Conservation (phyloP, 2,113 vertebrate species). For the Elgaria multicarinata region DNA sequence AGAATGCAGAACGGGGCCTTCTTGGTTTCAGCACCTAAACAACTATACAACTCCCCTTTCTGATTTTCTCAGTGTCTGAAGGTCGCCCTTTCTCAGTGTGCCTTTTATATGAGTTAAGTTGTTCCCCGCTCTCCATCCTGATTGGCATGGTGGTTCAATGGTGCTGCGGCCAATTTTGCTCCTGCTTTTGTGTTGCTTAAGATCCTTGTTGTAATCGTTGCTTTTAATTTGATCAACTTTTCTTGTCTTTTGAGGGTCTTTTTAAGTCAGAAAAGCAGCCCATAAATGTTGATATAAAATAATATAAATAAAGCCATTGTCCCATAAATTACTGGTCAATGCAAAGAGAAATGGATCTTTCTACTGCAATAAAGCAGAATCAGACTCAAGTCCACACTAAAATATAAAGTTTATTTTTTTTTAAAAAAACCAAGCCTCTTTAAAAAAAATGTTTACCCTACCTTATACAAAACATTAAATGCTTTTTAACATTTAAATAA, state of each 20-base stretch:
- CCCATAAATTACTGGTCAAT: not conserved
- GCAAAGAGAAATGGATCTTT: not conserved
- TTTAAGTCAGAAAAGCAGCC: not conserved
- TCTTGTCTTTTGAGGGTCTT: not conserved
- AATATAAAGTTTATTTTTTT: constrained; percentile 35
- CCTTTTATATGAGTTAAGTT: not conserved
- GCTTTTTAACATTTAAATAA: not conserved
- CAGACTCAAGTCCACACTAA: not conserved
- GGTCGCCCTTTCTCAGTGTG: not conserved
- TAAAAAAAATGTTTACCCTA: not conserved
- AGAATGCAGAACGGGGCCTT: not conserved
- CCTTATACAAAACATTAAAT: not conserved
- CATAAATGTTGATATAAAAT: not conserved
- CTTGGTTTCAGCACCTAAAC: not conserved
- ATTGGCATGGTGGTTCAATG: not conserved
- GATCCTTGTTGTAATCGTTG: not conserved
- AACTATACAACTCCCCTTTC: too few relatives aligned
- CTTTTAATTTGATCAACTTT: not conserved
- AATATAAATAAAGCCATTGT: not conserved
- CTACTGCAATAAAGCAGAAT: constrained; percentile 33
- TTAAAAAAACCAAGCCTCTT: not conserved
- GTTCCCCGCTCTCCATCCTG: not conserved
- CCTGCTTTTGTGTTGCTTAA: not conserved
- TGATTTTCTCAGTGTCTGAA: not conserved
- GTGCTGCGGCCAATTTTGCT: not conserved